A percentile compares a stretch with the other conserved stretches of the same genome.
These are phyloP conservation scores for Virgularia gustaviana DNA, from an alignment of 92 coral and sea anemone species.

Conservation along the genomic window DNA sequence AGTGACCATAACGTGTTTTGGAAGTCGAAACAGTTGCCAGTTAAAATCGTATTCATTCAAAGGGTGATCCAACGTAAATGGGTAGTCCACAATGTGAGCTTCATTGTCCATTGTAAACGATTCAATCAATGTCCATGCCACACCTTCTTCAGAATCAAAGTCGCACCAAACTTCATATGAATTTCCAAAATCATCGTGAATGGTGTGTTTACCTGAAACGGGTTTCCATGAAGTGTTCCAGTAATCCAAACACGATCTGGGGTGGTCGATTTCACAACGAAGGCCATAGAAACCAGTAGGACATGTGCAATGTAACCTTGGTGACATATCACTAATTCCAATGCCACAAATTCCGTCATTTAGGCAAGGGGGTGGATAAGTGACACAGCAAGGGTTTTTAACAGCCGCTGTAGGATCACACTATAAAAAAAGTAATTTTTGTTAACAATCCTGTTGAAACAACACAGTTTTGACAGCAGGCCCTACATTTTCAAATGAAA, in stretches of 20 bases:
- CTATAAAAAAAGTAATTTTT: no score
- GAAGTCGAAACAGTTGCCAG: constrained; percentile 20
- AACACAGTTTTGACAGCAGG: no score
- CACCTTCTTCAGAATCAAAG: constrained; percentile 11
- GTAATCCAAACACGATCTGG: constrained; percentile 12
- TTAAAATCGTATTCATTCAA: background rate
- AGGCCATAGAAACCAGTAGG: constrained; percentile 18
- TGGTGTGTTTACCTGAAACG: background rate
- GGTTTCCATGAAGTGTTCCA: constrained; percentile 1
- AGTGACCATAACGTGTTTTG: background rate
- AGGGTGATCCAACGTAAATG: constrained; percentile 9
- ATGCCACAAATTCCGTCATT: constrained; percentile 9
- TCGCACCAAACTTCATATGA: constrained; percentile 13
- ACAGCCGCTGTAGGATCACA: no score
- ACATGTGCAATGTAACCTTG: constrained; percentile 6
- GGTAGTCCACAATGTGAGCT: background rate
- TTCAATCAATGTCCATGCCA: constrained; percentile 13
- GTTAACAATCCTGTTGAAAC: no score
- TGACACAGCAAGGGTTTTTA: constrained; percentile 5
- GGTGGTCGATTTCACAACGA: background rate
- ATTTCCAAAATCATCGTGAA: background rate
- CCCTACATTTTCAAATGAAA: no score
- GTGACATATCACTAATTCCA: background rate
- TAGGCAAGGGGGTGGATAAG: background rate
- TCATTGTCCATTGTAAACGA: background rate